Percentiles rank a stretch among this genome's conserved stretches.
Evolutionary conservation across 2,888 invertebrate species (phyloP).

Genomic region (Pseudococcus longispinus): DNA sequence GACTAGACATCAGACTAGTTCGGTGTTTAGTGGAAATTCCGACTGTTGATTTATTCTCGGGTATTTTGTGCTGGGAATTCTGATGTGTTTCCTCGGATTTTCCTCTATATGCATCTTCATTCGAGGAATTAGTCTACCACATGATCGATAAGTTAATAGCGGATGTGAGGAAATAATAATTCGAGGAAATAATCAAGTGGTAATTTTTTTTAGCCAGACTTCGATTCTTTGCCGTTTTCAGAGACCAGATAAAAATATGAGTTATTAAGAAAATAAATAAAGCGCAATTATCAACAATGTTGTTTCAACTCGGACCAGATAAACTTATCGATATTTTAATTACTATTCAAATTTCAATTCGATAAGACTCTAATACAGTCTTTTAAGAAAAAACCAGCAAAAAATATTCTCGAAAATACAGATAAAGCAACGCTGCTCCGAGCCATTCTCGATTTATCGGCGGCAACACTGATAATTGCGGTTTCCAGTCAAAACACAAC

Average conservation of each 20-base stretch:
- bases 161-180: too few relatives aligned
- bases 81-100: not conserved
- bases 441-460: not conserved
- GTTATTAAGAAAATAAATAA: not conserved
- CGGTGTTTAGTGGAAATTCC: not conserved
- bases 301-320: not conserved
- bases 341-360: not conserved
- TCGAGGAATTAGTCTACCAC: too few relatives aligned
- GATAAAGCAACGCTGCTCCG: not conserved
- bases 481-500: conserved; percentile 16
- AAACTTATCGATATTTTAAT: not conserved
- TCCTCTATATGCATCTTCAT: not conserved
- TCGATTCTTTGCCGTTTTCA: not conserved
- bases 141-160: too few relatives aligned
- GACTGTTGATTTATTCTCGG: not conserved
- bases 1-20: not conserved
- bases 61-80: not conserved
- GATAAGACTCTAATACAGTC: not conserved
- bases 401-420: not conserved
- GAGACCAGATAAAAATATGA: not conserved
- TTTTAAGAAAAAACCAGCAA: not conserved
- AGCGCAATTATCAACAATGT: not conserved
- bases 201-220: not conserved
- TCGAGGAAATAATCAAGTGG: too few relatives aligned
- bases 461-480: conserved; percentile 12